Evolutionary conservation across 1,140 invertebrate species (phyloP), one percentile per base, ranked within the genome.

Genomic region (Meloidogyne chitwoodi): DNA sequence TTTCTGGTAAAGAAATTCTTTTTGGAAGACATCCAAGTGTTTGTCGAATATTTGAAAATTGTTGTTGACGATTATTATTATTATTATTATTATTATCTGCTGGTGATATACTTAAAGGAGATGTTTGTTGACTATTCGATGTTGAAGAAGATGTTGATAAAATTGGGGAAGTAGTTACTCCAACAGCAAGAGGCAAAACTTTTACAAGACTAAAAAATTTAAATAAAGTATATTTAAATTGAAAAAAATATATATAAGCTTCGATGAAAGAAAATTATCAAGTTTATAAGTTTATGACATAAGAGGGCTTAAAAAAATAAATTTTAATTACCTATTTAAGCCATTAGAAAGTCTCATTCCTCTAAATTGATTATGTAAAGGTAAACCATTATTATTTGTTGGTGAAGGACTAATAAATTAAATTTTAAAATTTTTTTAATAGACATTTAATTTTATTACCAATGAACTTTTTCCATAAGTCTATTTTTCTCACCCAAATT

Each of bases 1-100:
- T 83, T 69, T 83, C 82, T 10, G 82, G 82, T 48, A 83, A 64
- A 22, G 82, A 84, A 44, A 83, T 84, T 29, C 82, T 79, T 71
- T 83, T 83, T 12, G 82, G 73, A 48, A 83, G 22, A 12, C 41
- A 68, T 44, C 83, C 76, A n/a, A 81, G 73, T 56, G 56, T 48
- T 8, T 24, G 34, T 63, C 61, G 31, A 34, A 48, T 41, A 24
- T 26, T 34, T 41, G 67, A 22, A 68, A 34, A 68, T 68, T 34
- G 16, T 22, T 19, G 22, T 24, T 10, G 27, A 38, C n/a, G n/a
- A n/a, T n/a, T n/a, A n/a, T n/a, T n/a, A n/a, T n/a, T n/a, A n/a
- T n/a, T n/a, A n/a, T n/a, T n/a, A n/a, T n/a, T n/a, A n/a, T 38
- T 38, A 22, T 34, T 62, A n/a, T 31, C 22, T 31, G 29, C 48